phyloP scores from a whole-genome alignment of 2,113 vertebrate species.

The Podarcis muralis region DNA sequence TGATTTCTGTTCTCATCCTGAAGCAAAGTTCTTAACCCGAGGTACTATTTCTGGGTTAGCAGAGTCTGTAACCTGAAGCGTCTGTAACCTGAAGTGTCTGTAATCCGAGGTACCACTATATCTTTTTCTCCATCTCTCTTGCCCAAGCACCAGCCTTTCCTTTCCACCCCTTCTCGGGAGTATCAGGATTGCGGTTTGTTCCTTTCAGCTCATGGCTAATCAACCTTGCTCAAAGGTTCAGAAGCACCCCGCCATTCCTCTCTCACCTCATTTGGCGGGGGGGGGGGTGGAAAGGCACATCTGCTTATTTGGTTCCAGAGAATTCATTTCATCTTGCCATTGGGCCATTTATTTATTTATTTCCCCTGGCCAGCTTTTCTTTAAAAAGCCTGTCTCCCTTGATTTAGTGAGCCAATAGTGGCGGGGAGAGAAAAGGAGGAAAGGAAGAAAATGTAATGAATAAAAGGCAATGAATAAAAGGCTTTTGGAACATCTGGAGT shows the following conservation, averaged over 20 bases:
- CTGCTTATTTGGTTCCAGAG: constrained; percentile 55
- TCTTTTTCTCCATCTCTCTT: neutral
- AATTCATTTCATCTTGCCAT: constrained; percentile 64
- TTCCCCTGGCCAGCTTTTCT: constrained; percentile 43
- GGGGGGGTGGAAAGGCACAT: constrained; percentile 51
- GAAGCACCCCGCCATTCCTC: neutral
- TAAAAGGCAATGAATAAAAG: constrained; percentile 65
- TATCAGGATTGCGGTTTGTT: neutral
- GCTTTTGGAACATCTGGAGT: constrained; percentile 67
- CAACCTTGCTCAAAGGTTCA: neutral
- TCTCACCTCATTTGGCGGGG: constrained; percentile 45
- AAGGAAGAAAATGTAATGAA: constrained; percentile 26
- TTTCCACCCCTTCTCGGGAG: neutral
- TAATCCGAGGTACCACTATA: neutral
- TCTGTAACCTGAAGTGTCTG: too few relatives aligned
- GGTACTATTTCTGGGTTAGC: too few relatives aligned
- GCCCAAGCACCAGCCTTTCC: neutral
- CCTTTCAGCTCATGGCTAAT: neutral
- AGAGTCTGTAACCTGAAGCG: too few relatives aligned
- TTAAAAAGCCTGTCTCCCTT: constrained; percentile 68
- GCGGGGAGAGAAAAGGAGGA: constrained; percentile 21
- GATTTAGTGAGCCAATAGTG: constrained; percentile 66
- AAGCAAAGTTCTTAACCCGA: too few relatives aligned
- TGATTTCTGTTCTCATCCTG: too few relatives aligned
- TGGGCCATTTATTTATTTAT: constrained; percentile 56